Conservation (phyloP, 2,888 invertebrate species). For the Zele albiditarsus region DNA sequence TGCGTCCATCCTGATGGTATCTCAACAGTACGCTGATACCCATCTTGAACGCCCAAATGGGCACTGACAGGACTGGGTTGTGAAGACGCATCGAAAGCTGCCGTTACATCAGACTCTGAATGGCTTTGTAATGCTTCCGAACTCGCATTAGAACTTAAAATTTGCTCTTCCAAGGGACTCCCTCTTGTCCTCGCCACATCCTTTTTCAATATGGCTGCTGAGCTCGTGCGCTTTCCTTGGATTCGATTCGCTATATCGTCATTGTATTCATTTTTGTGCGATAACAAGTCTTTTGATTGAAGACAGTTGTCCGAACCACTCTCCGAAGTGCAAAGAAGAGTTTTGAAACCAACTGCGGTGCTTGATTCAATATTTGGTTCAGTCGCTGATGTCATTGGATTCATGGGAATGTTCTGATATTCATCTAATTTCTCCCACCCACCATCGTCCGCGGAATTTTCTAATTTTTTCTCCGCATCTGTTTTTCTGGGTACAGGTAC, state of each 20-base stretch:
- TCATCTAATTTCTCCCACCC: conserved; percentile 25
- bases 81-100: conserved; percentile 54
- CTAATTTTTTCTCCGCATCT: conserved; percentile 27
- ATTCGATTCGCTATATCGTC: conserved; percentile 38
- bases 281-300: conserved; percentile 53
- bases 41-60: conserved; percentile 44
- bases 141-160: conserved; percentile 59
- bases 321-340: conserved; percentile 60
- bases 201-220: conserved; percentile 40
- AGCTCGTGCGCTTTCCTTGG: conserved; percentile 38
- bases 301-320: conserved; percentile 64
- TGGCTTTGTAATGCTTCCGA: conserved; percentile 54
- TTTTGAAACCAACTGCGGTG: conserved; percentile 63
- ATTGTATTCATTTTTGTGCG: conserved; percentile 49
- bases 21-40: conserved; percentile 56
- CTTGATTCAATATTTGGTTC: conserved; percentile 59
- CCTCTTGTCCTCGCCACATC: conserved; percentile 44
- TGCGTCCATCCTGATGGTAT: conserved; percentile 74
- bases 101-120: conserved; percentile 54
- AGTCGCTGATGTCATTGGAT: conserved; percentile 28
- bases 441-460: conserved; percentile 24
- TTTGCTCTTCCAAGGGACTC: conserved; percentile 59
- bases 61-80: conserved; percentile 54
- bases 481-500: conserved; percentile 42
- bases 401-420: conserved; percentile 11